phyloP scores from a whole-genome alignment of 1,140 invertebrate genomes.

The Metaphire vulgaris region DNA sequence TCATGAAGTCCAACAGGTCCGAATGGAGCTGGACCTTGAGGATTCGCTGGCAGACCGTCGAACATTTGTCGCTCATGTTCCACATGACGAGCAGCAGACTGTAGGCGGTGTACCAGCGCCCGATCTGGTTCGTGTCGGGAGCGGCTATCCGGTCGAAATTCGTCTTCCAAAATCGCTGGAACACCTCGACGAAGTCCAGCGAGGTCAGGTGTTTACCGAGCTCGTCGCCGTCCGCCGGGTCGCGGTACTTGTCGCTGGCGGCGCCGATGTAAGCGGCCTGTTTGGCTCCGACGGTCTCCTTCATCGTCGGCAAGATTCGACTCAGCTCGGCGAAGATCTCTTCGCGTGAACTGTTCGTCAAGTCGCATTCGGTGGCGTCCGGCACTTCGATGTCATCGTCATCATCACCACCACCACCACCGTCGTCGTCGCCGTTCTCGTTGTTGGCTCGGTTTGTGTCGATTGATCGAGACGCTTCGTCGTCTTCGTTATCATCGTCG shows the following conservation, averaged over 20 bases:
- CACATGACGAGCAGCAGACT: constrained; percentile 6
- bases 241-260: neutral
- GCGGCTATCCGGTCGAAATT: neutral
- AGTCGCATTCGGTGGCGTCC: no score
- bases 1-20: neutral
- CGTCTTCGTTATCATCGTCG: constrained; percentile 11
- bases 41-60: neutral
- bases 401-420: neutral
- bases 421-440: no score
- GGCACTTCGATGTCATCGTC: neutral
- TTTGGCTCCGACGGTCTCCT: neutral
- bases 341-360: neutral
- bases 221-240: neutral
- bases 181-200: constrained; percentile 4
- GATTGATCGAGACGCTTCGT: no score
- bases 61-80: constrained; percentile 8
- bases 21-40: neutral
- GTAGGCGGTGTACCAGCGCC: neutral
- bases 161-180: neutral
- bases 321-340: neutral
- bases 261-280: neutral
- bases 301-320: neutral
- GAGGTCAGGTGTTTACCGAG: constrained; percentile 1
- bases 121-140: no score
- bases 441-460: no score